Conservation (phyloP, 2,888 invertebrate genomes). For the Ichneumoninae sp. region DNA sequence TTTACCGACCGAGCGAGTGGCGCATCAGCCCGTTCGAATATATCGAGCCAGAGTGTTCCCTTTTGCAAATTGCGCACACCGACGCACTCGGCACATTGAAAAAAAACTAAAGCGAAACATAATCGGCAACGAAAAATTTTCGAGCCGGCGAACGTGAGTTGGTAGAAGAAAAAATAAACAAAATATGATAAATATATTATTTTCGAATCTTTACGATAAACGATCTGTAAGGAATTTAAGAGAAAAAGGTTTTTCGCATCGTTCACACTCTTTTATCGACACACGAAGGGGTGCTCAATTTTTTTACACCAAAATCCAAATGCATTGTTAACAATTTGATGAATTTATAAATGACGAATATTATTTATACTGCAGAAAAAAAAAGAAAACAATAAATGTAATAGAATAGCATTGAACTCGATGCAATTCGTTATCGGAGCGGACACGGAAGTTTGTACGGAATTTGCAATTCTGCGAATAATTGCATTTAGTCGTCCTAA, state of each 20-base stretch:
- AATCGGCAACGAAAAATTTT: not conserved
- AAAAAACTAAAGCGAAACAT: not conserved
- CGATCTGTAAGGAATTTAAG: not conserved
- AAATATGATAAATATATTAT: not conserved
- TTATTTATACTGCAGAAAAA: slow-evolving; percentile 79
- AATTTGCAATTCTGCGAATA: not conserved
- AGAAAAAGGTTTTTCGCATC: slow-evolving; percentile 7
- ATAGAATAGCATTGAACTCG: slow-evolving; percentile 68
- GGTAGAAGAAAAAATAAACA: not conserved
- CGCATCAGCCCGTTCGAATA: not conserved
- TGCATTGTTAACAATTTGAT: slow-evolving; percentile 46
- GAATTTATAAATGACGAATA: slow-evolving; percentile 81
- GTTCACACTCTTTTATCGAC: slow-evolving; percentile 24
- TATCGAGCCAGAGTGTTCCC: not conserved
- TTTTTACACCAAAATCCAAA: slow-evolving; percentile 40
- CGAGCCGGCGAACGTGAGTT: not conserved
- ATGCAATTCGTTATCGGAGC: not conserved
- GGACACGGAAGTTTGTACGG: not conserved
- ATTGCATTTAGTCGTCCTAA: not conserved
- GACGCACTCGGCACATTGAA: slow-evolving; percentile 10
- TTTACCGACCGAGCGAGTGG: not conserved
- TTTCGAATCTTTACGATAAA: slow-evolving; percentile 1
- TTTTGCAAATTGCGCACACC: slow-evolving; percentile 15
- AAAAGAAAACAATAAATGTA: slow-evolving; percentile 77
- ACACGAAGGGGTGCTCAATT: slow-evolving; percentile 43